Conservation (phyloP, 1,140 invertebrate genomes). For the Linepithema humile region DNA sequence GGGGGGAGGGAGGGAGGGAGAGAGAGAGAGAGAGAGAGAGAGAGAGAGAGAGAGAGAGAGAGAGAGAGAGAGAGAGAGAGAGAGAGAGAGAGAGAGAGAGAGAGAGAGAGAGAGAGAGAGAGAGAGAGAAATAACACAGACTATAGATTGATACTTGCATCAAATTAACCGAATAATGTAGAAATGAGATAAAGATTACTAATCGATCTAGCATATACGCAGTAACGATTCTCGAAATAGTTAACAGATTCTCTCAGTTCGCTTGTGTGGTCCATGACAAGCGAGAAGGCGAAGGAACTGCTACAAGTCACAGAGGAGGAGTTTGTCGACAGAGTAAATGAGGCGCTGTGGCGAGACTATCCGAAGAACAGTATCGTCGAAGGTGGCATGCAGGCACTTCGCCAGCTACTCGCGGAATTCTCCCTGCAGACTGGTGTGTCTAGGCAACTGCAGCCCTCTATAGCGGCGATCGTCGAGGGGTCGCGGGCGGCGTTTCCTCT, state of each 20-base stretch:
- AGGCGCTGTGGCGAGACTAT: slow-evolving; percentile 92
- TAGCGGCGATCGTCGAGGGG: slow-evolving; percentile 86
- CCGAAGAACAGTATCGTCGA: slow-evolving; percentile 86
- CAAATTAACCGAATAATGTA: too few species aligned
- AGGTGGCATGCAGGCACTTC: slow-evolving; percentile 85
- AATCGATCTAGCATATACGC: not conserved
- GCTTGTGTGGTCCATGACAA: slow-evolving; percentile 95
- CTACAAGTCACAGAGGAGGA: slow-evolving; percentile 89
- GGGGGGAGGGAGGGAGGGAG: too few species aligned
- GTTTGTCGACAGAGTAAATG: slow-evolving; percentile 96
- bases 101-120: too few species aligned
- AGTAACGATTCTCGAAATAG: slow-evolving; percentile 78
- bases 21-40: too few species aligned
- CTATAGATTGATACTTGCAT: too few species aligned
- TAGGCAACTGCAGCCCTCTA: slow-evolving; percentile 91
- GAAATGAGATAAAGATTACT: not conserved
- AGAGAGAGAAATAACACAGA: too few species aligned
- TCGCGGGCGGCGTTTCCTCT: slow-evolving; percentile 96
- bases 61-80: too few species aligned
- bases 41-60: too few species aligned
- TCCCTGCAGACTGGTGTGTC: slow-evolving; percentile 82
- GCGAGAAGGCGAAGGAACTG: slow-evolving; percentile 90
- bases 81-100: too few species aligned
- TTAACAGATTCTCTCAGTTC: slow-evolving; percentile 91
- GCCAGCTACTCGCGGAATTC: slow-evolving; percentile 82